Base-by-base conservation (phyloP, 2,113 vertebrate species). In the Mohoua ochrocephala region DNA sequence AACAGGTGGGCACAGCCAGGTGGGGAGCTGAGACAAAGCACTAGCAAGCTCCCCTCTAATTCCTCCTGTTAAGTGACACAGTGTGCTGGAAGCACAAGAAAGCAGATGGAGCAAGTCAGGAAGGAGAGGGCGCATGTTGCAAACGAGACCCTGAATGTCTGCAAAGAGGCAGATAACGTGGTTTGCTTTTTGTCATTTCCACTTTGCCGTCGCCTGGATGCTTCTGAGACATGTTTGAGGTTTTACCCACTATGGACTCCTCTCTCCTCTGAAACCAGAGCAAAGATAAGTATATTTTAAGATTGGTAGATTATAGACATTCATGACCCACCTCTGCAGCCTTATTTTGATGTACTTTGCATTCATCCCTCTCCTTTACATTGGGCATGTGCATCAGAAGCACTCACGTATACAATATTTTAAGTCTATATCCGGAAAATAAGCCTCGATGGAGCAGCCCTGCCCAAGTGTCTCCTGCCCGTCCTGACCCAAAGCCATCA, bases 51-150 rank as follows among this genome's bases (percentile, higher is more conserved):
- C 50, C 85, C 31, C 1, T 44, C 20, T 87, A 67, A 75, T 64
- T 89, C 47, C 33, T 83, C 49, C 39, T 2, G 1, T 71, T 70
- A 85, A 27, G 49, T 64, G 71, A 45, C 23, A 33, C 2, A 1
- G 24, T 56, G 56, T 4, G 0, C 67, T 74, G 79, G 1, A 6
- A 45, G 39, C 1, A 2, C 30, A 50, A 64, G 77, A 81, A 83
- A 35, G 16, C 53, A 91, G 41, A 20, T 89, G 44, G 49, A 79
- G 10, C 50, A 68, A 79, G 50, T 53, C 42, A 45, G 71, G 44
- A 83, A 92, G 61, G 47, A 71, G 75, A 67, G 20, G 20, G 4
- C 0, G 0, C 0, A 0, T 53, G 13, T 35, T 79, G 28, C 45
- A 63, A 41, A 67, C 23, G 47, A 70, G 35, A 39, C 6, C 27